Conservation (phyloP, 1,140 invertebrate species). For the Ptiloglossa arizonensis region DNA sequence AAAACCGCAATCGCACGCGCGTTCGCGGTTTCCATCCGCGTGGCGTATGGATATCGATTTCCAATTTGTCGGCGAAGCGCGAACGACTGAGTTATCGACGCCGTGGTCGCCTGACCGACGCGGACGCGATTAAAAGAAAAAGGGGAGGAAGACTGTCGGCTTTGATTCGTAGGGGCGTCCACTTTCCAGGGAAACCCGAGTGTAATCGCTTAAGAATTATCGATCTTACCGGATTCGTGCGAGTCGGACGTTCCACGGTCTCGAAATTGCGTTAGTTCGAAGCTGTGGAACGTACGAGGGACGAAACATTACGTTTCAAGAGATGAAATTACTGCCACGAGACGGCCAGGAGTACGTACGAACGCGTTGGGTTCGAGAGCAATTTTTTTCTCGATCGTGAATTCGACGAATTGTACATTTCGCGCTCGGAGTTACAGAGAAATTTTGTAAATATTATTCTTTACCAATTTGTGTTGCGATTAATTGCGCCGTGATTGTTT, state of each 20-base stretch:
- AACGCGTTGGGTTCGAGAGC: no score
- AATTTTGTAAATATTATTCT: no score
- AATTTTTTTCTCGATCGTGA: no score
- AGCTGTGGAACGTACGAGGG: neutral
- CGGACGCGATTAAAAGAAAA: conserved; percentile 23
- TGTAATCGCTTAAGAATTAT: conserved; percentile 44
- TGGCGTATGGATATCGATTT: conserved; percentile 62
- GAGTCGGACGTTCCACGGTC: neutral
- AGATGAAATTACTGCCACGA: neutral
- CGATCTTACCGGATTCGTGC: conserved; percentile 14
- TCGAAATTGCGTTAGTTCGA: neutral
- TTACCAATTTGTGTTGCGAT: no score
- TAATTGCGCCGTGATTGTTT: no score
- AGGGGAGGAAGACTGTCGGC: neutral
- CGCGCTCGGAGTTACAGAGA: no score
- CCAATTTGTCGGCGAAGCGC: conserved; percentile 61
- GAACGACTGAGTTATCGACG: conserved; percentile 50
- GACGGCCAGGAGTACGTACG: no score
- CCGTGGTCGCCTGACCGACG: neutral
- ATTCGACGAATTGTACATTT: no score
- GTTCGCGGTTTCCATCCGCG: conserved; percentile 21
- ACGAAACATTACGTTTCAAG: neutral
- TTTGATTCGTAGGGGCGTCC: conserved; percentile 6
- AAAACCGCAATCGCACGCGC: conserved; percentile 6
- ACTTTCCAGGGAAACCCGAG: neutral